Base-by-base conservation (phyloP, 2,797 vertebrate genomes). In the Clarias platycephalus region DNA sequence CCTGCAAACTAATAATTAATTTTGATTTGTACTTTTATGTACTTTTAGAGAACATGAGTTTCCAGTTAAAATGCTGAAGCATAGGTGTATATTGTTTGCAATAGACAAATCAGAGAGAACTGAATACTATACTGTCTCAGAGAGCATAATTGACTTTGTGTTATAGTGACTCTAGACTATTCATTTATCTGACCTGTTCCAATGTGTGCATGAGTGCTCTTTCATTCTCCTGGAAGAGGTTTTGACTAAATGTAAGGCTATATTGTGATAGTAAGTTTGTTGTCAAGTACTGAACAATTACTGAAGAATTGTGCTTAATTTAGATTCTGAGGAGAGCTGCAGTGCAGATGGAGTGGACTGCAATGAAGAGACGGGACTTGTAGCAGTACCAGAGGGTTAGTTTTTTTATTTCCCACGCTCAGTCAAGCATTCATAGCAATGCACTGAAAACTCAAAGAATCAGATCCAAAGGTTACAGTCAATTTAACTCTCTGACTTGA, bases 271-370 rank as follows among this genome's bases (percentile, higher is more conserved):
- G 4, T 3, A 72, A 12, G 10, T 49, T 49, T 49, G 44, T 49
- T 49, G 44, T 49, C 44, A 49, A 49, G 10, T 12, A 49, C 44
- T 49, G 37, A 40, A 49, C 44, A 49, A 10, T 34, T 58, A 24
- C 74, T 76, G 28, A 76, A 22, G 1, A 34, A 77, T 3, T 62
- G 31, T 78, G 20, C 1, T 84, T 28, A 87, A 92, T 91, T 87
- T 90, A 86, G 94, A 92, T 1, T 67, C 94, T 88, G 62, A 96
- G 82, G 93, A 92, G 44, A 96, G 96, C 0, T 98, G 97, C 88
- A 94, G 93, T 6, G 40, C 92, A 31, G 97, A 98, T 78, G 93
- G 94, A 77, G 89, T 96, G 24, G 95, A 94, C 90, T 99, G 97
- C 88, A 92, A 91, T 4, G 53, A 92, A 0, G 95, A 92, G 77